phyloP scores from a whole-genome alignment of 2,113 vertebrate genomes.

The Nanorana parkeri region DNA sequence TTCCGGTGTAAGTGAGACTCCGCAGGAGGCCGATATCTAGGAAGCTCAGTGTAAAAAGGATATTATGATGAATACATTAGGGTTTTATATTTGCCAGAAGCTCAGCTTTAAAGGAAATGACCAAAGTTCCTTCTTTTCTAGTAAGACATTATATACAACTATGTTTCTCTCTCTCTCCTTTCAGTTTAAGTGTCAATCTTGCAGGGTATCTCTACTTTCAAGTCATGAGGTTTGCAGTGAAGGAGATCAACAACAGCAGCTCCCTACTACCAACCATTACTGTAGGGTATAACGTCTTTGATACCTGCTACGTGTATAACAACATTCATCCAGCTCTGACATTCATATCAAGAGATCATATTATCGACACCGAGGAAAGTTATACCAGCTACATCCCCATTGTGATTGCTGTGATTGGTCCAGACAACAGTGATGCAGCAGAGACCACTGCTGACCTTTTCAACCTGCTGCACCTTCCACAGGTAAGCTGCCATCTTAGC shows the following conservation, averaged over 20 bases:
- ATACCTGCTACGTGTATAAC: conserved; percentile 72
- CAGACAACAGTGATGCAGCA: conserved; percentile 75
- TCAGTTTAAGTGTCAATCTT: conserved; percentile 1
- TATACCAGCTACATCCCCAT: conserved; percentile 35
- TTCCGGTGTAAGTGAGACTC: no score
- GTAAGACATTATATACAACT: no score
- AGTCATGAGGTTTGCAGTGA: conserved; percentile 80
- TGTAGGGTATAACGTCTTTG: conserved; percentile 81
- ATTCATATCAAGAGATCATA: conserved; percentile 64
- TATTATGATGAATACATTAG: no score
- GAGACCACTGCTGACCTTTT: conserved; percentile 72
- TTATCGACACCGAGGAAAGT: conserved; percentile 42
- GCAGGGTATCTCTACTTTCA: conserved; percentile 77
- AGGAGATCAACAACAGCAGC: conserved; percentile 79
- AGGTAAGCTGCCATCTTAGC: conserved; percentile 66
- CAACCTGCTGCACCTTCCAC: conserved; percentile 76
- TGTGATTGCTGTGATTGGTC: conserved; percentile 78
- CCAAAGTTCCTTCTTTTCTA: no score
- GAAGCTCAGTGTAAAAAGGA: no score
- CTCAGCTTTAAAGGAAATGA: no score
- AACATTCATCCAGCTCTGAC: conserved; percentile 74
- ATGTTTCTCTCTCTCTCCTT: background rate
- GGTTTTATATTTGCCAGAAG: no score
- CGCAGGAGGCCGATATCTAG: no score
- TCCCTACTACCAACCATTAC: conserved; percentile 75